These are phyloP conservation scores for Thecocarcelia acutangulata DNA, from an alignment of 2,888 invertebrate species.

Conservation along the genomic window DNA sequence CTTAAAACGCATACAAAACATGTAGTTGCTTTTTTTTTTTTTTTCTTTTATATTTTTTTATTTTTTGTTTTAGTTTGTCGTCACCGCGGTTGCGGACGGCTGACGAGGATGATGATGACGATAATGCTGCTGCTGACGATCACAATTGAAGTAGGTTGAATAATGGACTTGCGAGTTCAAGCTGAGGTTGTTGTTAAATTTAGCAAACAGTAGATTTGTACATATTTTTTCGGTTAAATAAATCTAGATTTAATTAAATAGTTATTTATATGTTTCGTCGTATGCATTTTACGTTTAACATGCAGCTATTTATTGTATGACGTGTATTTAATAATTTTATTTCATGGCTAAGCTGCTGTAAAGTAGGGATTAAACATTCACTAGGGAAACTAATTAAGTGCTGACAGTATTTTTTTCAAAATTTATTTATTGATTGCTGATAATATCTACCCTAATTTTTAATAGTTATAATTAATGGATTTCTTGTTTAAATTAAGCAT, in stretches of 20 bases:
- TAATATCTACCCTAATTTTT: constrained; percentile 42
- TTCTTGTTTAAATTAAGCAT: constrained; percentile 48
- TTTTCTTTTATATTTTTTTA: no score
- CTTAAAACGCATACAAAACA: constrained; percentile 52
- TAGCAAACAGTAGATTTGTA: constrained; percentile 54
- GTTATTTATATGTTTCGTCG: constrained; percentile 41
- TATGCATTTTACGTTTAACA: constrained; percentile 19
- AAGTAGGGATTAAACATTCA: constrained; percentile 19
- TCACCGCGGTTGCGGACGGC: constrained; percentile 50
- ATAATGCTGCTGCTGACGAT: constrained; percentile 19
- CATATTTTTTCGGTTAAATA: constrained; percentile 48
- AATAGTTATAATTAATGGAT: constrained; percentile 48
- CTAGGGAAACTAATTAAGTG: constrained; percentile 31
- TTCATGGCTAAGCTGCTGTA: not conserved
- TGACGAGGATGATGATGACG: constrained; percentile 47
- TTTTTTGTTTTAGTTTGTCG: not conserved
- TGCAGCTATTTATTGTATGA: constrained; percentile 45
- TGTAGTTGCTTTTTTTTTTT: constrained; percentile 4
- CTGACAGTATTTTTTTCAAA: constrained; percentile 41
- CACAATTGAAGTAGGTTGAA: constrained; percentile 58
- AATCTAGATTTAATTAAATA: constrained; percentile 62
- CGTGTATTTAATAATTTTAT: constrained; percentile 40
- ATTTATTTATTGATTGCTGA: constrained; percentile 32
- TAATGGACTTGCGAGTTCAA: constrained; percentile 52
- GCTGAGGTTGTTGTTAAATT: constrained; percentile 56